Evolutionary conservation across 2,888 invertebrate species (phyloP), one percentile per base, ranked within the genome.

Genomic region (Heteromyza rotundicornis): DNA sequence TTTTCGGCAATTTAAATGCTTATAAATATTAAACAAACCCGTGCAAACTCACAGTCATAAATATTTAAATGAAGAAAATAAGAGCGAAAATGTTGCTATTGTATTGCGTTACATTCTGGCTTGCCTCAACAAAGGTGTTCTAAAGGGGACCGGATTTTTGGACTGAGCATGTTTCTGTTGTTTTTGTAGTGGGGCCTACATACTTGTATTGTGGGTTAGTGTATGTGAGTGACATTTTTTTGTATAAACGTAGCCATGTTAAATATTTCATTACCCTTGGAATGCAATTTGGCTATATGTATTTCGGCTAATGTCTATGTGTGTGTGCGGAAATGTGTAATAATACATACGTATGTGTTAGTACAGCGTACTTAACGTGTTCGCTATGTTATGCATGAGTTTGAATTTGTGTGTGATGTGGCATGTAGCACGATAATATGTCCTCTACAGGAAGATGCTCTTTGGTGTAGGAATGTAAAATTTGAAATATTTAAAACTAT

Each of bases 251-350:
- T 50, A 35, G 57, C 57, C 57, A 57, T 57, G 57, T 60, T 60
- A 60, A 60, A 60, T 60, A 56, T 60, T 60, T 60, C 60, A 60
- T 60, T 60, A 60, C 56, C 60, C 56, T 60, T 57, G 60, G 60
- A 56, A 56, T 60, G 60, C 60, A 60, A 60, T 60, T 60, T 60
- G 51, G 27, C 56, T 60, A n/a, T n/a, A n/a, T n/a, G 56, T 57
- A 60, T 50, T 54, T 51, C 36, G 24, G 22, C 32, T 56, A 19
- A 51, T 40, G n/a, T 40, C n/a, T n/a, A n/a, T 5, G 40, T 40
- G 40, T 40, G 16, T n/a, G 14, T 40, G 16, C 40, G 8, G 27
- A 27, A 27, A 7, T 27, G 27, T 27, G 5, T 10, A 7, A 27
- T 27, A 27, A 10, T 55, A 52, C 17, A 8, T 12, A 27, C 24